phyloP scores from a whole-genome alignment of 2,888 invertebrate genomes.

The Sarcophaga variegata region DNA sequence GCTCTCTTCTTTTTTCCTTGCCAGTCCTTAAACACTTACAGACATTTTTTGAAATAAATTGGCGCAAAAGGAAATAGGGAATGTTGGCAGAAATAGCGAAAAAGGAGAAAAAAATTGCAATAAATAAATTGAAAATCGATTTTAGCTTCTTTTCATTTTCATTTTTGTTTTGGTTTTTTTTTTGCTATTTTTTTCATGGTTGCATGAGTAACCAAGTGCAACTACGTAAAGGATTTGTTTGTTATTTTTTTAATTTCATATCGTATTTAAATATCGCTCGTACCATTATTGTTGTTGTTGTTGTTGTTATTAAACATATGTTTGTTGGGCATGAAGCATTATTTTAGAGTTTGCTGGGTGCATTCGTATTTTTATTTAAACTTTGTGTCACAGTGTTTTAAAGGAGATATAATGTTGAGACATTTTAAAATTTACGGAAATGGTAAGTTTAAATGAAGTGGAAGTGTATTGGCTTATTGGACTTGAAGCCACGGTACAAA shows the following conservation, averaged over 20 bases:
- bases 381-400: constrained; percentile 5
- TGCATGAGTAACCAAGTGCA: constrained; percentile 52
- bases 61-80: constrained; percentile 23
- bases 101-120: constrained; percentile 59
- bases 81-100: constrained; percentile 16
- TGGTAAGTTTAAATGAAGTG: too few species aligned
- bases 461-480: too few species aligned
- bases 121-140: constrained; percentile 73
- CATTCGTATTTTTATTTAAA: constrained; percentile 25
- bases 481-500: too few species aligned
- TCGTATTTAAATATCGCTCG: constrained; percentile 38
- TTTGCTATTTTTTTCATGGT: constrained; percentile 31
- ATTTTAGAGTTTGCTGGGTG: not conserved
- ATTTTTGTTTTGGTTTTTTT: not conserved
- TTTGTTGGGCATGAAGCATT: not conserved
- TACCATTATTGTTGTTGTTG: constrained; percentile 38
- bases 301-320: not conserved
- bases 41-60: constrained; percentile 1
- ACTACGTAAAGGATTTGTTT: constrained; percentile 33
- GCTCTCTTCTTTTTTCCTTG: not conserved
- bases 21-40: not conserved
- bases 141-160: constrained; percentile 47
- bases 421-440: too few species aligned
- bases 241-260: constrained; percentile 24
- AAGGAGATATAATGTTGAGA: too few species aligned